Evolutionary conservation across 2,113 vertebrate species (phyloP), one percentile per base, ranked within the genome.

Genomic region (Oreochromis niloticus): DNA sequence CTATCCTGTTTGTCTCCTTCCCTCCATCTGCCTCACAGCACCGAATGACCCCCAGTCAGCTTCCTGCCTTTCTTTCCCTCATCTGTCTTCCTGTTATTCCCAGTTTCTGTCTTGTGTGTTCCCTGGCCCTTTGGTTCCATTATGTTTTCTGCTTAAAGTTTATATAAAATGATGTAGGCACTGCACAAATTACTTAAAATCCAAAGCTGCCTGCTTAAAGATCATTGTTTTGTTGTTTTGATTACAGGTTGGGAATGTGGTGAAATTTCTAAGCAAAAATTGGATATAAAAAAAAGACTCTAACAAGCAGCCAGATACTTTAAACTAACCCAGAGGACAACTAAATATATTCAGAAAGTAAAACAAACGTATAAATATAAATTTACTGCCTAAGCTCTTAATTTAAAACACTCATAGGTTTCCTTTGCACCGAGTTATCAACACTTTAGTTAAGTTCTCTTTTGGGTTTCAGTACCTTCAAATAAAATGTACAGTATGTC

Each of bases 1-100:
- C 85, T 87, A 93, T 95, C 95, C 94, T 95, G 93, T 95, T 94
- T 94, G 92, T 94, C 89, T 92, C 85, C 86, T 89, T 94, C 88
- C 48, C 86, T 92, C 83, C 92, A 94, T 95, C 93, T 92, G 92
- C 46, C 66, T 81, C 83, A 75, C 81, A 75, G 93, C 90, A 71
- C 84, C 3, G 27, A 89, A 68, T 85, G 79, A 92, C 87, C 88
- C 85, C 80, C 61, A 73, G 82, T 95, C 86, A 19, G 85, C 90
- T 96, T 97, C 96, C 96, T 96, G 94, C 85, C 93, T 95, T 96
- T 96, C 93, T 95, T 95, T 89, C 43, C 81, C 90, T 87, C 86
- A 54, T 92, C 89, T 91, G 82, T 93, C 91, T 96, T 96, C 94
- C 96, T 95, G 96, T 95, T 96, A 83, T 95, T 95, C 80, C 57